A percentile compares a stretch with the other conserved stretches of the same genome.
Conservation (phyloP, 2,797 vertebrate species). For the Nannoperca obscura region DNA sequence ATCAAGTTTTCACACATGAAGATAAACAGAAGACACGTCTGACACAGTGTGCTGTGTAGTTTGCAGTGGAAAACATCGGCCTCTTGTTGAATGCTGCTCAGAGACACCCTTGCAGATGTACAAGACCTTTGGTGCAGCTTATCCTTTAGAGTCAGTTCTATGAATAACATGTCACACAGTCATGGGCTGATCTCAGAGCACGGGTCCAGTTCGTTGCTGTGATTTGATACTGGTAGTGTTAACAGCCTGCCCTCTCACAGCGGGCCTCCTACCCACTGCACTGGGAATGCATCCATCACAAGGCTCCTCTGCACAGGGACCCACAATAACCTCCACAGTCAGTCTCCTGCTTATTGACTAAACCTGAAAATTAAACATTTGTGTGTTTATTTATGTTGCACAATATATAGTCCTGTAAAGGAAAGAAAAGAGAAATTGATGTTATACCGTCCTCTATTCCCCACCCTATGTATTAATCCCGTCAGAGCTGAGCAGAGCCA, state of each 20-base stretch:
- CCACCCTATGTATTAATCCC: constrained; percentile 25
- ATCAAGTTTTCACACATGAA: not conserved
- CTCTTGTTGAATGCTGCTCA: not conserved
- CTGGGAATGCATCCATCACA: constrained; percentile 37
- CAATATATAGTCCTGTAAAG: not conserved
- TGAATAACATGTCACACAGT: constrained; percentile 71
- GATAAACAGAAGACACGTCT: not conserved
- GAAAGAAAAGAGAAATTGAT: not conserved
- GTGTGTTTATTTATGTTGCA: not conserved
- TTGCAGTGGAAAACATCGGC: not conserved
- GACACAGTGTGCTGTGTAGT: not conserved
- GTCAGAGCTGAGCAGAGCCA: constrained; percentile 27
- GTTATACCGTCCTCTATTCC: not conserved
- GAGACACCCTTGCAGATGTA: constrained; percentile 24
- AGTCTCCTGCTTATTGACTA: not conserved
- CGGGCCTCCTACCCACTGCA: not conserved
- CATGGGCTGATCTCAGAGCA: constrained; percentile 33
- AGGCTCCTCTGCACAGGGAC: constrained; percentile 21
- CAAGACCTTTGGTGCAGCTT: constrained; percentile 49
- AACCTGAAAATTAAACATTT: not conserved
- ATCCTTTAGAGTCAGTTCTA: constrained; percentile 59
- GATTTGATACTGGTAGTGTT: constrained; percentile 69
- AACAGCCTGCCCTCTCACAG: constrained; percentile 59
- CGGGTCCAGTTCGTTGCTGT: constrained; percentile 42
- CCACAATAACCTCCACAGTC: not conserved